Evolutionary conservation across 2,888 invertebrate genomes (phyloP), one percentile per base, ranked within the genome.

Genomic region (Agonopterix subpropinquella): DNA sequence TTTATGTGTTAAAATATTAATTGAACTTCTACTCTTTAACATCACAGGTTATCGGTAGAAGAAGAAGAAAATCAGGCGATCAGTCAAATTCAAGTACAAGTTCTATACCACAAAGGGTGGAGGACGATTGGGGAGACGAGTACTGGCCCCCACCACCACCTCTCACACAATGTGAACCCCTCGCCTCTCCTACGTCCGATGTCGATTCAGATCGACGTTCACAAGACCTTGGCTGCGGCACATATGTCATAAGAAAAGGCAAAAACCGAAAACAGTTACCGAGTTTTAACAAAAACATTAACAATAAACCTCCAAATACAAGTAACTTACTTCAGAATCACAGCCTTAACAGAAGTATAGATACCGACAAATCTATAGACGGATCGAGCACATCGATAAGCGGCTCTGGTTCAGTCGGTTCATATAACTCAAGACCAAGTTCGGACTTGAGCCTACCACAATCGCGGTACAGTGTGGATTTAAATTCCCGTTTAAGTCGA

Each of bases 231-330:
- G 77, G 81, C 2, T 80, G 91, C 54, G 95, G 95, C 36, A 96
- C 95, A n/a, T 96, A 95, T 69, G 92, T 95, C 41, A 94, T 96
- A 53, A 89, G 95, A 43, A 92, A 93, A 55, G 94, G 94, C 45
- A 91, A 93, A 65, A 92, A 92, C 58, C 84, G 94, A 45, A 92
- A 92, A 70, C 90, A 92, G 47, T 75, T 94, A 59, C 91, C 91
- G 3, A 91, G 90, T 56, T 85, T 90, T 61, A 81, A 80, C 57
- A 89, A 89, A 65, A 89, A 89, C 46, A 77, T 77, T 18, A 91
- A 88, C 58, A 89, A 88, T 66, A 68, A 77, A 53, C 59, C 70
- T 35, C 3, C 18, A 15, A 82, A 73, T 49, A 57, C 76, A 1
- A 74, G 62, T 54, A 78, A 76, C 53, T 67, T 89, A 39, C 75